phyloP scores from a whole-genome alignment of 2,797 vertebrate genomes.

The Bradypus variegatus region DNA sequence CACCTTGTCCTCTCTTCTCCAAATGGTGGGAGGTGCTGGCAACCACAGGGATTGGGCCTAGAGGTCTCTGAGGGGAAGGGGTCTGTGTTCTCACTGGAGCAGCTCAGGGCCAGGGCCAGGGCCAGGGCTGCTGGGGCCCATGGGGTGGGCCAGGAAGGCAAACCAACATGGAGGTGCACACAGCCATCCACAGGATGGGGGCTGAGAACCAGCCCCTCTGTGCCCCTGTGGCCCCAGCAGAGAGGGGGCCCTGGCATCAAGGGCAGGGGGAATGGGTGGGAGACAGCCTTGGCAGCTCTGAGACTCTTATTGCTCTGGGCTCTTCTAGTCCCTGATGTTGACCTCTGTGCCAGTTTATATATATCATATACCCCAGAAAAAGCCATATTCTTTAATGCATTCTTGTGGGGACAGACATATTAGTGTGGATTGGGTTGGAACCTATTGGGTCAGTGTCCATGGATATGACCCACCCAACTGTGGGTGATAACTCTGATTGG shows the following conservation, averaged over 20 bases:
- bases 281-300: background rate
- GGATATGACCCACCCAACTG: too few species aligned
- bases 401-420: too few species aligned
- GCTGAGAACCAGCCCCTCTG: background rate
- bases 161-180: conserved; percentile 16
- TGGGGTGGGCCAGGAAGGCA: background rate
- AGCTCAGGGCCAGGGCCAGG: too few species aligned
- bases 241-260: background rate
- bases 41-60: background rate
- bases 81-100: background rate
- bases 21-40: background rate
- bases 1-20: background rate
- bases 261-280: too few species aligned
- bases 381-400: too few species aligned
- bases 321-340: background rate
- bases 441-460: too few species aligned
- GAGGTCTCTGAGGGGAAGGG: background rate
- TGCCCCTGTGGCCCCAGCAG: background rate
- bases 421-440: too few species aligned
- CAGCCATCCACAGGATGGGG: background rate
- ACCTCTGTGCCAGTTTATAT: too few species aligned
- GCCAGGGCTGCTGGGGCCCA: background rate
- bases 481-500: too few species aligned
- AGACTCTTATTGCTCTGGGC: background rate
- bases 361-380: too few species aligned